These are phyloP conservation scores for Pyralis farinalis DNA, from an alignment of 2,888 invertebrate species.

Conservation along the genomic window DNA sequence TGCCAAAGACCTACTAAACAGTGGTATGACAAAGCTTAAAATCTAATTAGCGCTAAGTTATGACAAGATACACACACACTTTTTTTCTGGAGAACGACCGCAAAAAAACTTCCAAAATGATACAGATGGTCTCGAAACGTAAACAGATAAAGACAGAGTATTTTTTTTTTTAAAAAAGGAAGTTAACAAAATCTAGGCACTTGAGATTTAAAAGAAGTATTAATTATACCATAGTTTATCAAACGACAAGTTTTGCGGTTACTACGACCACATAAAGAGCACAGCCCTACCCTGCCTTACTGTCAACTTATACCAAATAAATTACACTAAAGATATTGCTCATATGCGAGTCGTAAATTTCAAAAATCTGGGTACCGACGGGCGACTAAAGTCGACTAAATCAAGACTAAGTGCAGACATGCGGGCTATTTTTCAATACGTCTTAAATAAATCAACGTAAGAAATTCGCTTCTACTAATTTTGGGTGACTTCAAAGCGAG, in stretches of 20 bases:
- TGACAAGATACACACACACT: no score
- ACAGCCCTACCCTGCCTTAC: background rate
- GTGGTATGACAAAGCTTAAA: no score
- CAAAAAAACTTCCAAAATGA: no score
- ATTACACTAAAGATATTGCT: slow-evolving; percentile 26
- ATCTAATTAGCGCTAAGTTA: no score
- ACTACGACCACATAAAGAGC: background rate
- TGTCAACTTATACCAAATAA: slow-evolving; percentile 11
- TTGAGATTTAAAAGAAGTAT: no score
- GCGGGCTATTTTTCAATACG: slow-evolving; percentile 67
- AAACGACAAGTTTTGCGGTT: background rate
- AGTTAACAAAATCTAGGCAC: no score
- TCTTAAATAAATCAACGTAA: slow-evolving; percentile 67
- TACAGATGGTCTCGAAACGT: no score
- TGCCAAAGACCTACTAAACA: no score
- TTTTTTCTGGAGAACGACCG: no score
- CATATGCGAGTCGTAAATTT: slow-evolving; percentile 60
- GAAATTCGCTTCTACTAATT: slow-evolving; percentile 67
- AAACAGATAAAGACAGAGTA: no score
- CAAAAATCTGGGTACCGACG: slow-evolving; percentile 52
- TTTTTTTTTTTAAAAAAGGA: no score
- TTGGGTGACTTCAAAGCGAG: slow-evolving; percentile 62
- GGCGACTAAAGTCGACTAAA: slow-evolving; percentile 57
- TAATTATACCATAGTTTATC: no score
- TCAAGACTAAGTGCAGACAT: slow-evolving; percentile 69